A percentile compares a stretch with the other conserved stretches of the same genome.
Conservation (phyloP, 1,140 invertebrate genomes). For the Diplogasteroides magnus region DNA sequence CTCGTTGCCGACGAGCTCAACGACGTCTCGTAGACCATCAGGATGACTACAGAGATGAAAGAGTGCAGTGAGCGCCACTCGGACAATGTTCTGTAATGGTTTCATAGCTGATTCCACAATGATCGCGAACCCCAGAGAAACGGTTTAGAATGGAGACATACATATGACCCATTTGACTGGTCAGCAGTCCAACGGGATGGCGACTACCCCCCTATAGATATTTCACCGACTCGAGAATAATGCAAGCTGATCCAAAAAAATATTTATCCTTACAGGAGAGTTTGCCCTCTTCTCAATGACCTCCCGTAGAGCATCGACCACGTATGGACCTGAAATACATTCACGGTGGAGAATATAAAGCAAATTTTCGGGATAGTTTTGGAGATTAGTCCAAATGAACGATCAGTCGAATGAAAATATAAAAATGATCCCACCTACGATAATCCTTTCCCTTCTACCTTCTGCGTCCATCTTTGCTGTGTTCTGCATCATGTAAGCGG, state of each 20-base stretch:
- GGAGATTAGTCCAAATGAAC: background rate
- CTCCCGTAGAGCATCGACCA: background rate
- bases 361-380: background rate
- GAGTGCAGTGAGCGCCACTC: constrained; percentile 5
- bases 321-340: background rate
- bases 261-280: background rate
- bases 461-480: constrained; percentile 18
- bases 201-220: no score
- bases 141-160: no score
- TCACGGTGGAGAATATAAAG: background rate
- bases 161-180: no score
- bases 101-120: background rate
- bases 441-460: no score
- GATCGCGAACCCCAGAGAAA: no score
- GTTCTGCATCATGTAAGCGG: constrained; percentile 13
- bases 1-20: constrained; percentile 2
- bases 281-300: background rate
- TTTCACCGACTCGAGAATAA: no score
- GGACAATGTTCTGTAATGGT: constrained; percentile 16
- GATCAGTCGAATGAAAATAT: background rate
- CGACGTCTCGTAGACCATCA: constrained; percentile 11
- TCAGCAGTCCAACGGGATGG: no score
- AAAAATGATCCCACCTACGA: no score
- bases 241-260: background rate
- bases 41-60: constrained; percentile 14